A percentile compares a stretch with the other conserved stretches of the same genome.
phyloP scores from a whole-genome alignment of 1,140 invertebrate genomes.

The Branchinecta lynchi region DNA sequence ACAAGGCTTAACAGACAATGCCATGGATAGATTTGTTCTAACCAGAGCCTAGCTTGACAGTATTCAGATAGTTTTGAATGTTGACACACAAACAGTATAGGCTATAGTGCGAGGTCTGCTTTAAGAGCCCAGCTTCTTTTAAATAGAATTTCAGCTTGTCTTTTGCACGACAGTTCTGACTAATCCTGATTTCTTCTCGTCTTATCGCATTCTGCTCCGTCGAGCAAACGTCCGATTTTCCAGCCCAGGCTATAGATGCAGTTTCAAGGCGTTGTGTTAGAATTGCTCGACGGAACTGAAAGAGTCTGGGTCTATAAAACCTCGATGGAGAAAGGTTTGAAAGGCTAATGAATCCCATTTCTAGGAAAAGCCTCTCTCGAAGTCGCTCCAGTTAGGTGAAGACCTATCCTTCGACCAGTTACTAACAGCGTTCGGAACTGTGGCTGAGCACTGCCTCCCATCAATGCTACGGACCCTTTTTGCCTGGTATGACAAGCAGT shows the following conservation, averaged over 20 bases:
- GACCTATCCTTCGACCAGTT: constrained; percentile 88
- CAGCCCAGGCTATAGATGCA: neutral
- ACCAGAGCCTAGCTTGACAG: no score
- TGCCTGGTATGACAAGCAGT: constrained; percentile 87
- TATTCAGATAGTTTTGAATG: no score
- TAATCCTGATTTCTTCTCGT: no score
- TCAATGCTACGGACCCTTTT: constrained; percentile 84
- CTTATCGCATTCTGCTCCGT: no score
- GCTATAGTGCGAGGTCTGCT: no score
- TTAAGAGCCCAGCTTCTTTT: no score
- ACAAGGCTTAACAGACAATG: no score
- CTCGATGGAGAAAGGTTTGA: neutral
- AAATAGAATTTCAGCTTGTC: no score
- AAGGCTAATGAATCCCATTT: constrained; percentile 21
- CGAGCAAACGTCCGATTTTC: no score
- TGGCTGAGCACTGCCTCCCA: constrained; percentile 92
- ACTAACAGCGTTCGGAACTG: constrained; percentile 75
- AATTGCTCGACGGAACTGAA: neutral
- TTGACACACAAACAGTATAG: no score
- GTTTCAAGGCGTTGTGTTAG: neutral
- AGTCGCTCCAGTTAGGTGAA: constrained; percentile 85
- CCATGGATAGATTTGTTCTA: no score
- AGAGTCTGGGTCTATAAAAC: neutral
- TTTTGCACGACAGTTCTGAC: no score
- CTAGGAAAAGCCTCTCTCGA: constrained; percentile 73